A percentile compares a stretch with the other conserved stretches of the same genome.
Evolutionary conservation across 2,888 invertebrate species (phyloP).

Genomic region (Cosmorhoe ocellata): DNA sequence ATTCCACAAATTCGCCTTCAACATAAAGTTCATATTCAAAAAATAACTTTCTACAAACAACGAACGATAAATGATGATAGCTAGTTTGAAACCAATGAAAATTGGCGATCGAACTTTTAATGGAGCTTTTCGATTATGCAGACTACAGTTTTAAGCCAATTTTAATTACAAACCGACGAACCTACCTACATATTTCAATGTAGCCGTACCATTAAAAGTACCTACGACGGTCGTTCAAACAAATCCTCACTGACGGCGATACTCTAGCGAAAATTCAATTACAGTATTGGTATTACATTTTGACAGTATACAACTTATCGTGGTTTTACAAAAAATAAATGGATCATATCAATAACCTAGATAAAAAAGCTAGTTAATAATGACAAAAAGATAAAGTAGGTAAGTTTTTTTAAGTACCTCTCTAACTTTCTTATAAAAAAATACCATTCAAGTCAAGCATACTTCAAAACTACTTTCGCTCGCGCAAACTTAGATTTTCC

Average conservation of each 20-base stretch:
- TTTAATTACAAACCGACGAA: slow-evolving; percentile 53
- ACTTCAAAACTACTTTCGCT: slow-evolving; percentile 20
- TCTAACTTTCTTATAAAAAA: too few species aligned
- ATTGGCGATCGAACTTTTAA: slow-evolving; percentile 49
- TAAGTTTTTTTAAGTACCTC: too few species aligned
- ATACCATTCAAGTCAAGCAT: slow-evolving; percentile 8
- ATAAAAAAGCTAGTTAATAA: too few species aligned
- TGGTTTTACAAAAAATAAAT: neutral
- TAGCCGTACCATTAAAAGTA: slow-evolving; percentile 36
- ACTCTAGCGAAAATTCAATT: slow-evolving; percentile 1
- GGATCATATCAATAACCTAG: too few species aligned
- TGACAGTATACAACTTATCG: neutral
- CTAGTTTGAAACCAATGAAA: slow-evolving; percentile 30
- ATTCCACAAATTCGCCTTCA: too few species aligned
- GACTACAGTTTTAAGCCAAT: slow-evolving; percentile 55
- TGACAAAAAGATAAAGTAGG: too few species aligned
- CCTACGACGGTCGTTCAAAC: slow-evolving; percentile 20
- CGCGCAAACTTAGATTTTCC: slow-evolving; percentile 16
- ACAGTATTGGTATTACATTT: neutral
- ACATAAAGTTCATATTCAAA: neutral
- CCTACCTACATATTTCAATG: slow-evolving; percentile 30
- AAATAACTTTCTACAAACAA: slow-evolving; percentile 13
- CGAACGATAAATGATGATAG: slow-evolving; percentile 2
- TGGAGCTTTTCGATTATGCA: slow-evolving; percentile 50
- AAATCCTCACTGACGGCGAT: slow-evolving; percentile 10